Base-by-base conservation (phyloP, 1,140 invertebrate genomes). In the Drosophila subobscura region DNA sequence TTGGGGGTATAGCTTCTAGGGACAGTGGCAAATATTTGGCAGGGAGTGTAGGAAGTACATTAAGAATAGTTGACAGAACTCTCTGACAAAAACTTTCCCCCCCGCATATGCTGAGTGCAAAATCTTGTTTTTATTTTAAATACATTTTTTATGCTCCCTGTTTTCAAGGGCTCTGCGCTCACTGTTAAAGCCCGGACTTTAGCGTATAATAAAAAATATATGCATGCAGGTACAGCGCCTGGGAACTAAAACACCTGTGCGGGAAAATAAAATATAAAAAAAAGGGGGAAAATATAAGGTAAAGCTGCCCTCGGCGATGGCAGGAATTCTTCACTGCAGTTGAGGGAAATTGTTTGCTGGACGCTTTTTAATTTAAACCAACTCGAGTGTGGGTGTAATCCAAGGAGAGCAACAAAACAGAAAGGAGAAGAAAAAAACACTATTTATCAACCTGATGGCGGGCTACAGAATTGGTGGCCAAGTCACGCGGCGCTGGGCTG, bases 361-460 rank as follows among this genome's bases (percentile, higher is more conserved):
- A 47, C 50, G 63, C 63, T 61, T 80, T 78, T 81, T 80, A 78
- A 81, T 81, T 81, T 83, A 76, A 78, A 57, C 56, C 79, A 70
- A 78, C 58, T 83, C 66, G 44, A 53, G 59, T 47, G 65, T 42
- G 40, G 25, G 53, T 73, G 73, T 64, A 81, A 81, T 73, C 60
- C 57, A 64, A 77, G 78, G 41, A 45, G 23, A 42, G 63, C 22
- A 5, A 1, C 47, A 47, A 29, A 25, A 22, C 25, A 8, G 4
- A 16, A 25, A 37, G 27, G 27, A 64, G 16, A 20, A n/a, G n/a
- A 45, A 33, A 20, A 44, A 33, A 41, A 59, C 56, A 73, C 71
- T 73, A 73, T 73, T 73, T 74, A 73, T 73, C 71, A 73, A 73
- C 52, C 46, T 56, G 59, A 56, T 68, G 14, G 63, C n/a, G n/a